Conservation (phyloP, 2,797 vertebrate genomes). For the Molossus molossus region DNA sequence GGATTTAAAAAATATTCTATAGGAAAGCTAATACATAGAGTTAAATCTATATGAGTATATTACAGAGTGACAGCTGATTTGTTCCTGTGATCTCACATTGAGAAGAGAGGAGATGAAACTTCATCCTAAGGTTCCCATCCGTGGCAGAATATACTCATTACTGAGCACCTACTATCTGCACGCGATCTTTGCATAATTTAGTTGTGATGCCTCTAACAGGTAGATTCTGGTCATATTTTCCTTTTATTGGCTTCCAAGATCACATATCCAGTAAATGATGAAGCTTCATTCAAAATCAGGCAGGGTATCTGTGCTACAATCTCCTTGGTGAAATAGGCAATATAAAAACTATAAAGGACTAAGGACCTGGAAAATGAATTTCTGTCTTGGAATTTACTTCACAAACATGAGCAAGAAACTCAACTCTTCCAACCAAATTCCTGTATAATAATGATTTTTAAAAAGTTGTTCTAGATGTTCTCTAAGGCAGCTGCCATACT, state of each 20-base stretch:
- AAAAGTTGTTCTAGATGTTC: not conserved
- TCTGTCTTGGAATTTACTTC: not conserved
- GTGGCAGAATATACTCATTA: not conserved
- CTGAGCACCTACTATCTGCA: not conserved
- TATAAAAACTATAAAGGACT: conserved; percentile 1
- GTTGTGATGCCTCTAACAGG: not conserved
- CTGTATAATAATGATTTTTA: not conserved
- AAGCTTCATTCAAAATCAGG: not conserved
- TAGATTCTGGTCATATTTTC: not conserved
- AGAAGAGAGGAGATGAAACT: not conserved
- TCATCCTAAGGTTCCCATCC: not conserved
- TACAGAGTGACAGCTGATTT: not conserved
- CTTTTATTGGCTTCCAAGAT: not conserved
- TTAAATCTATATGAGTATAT: not conserved
- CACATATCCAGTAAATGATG: not conserved
- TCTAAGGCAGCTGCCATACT: not conserved
- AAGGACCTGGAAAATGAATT: not conserved
- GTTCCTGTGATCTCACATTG: not conserved
- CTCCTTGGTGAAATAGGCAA: not conserved
- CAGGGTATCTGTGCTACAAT: not conserved
- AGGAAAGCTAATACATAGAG: not conserved
- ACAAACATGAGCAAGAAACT: conserved; percentile 22
- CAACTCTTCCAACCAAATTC: not conserved
- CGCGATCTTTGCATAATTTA: not conserved
- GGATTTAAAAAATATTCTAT: not conserved